A percentile compares a stretch with the other conserved stretches of the same genome.
Conservation (phyloP, 2,888 invertebrate genomes). For the Cataglyphis altisquamis region DNA sequence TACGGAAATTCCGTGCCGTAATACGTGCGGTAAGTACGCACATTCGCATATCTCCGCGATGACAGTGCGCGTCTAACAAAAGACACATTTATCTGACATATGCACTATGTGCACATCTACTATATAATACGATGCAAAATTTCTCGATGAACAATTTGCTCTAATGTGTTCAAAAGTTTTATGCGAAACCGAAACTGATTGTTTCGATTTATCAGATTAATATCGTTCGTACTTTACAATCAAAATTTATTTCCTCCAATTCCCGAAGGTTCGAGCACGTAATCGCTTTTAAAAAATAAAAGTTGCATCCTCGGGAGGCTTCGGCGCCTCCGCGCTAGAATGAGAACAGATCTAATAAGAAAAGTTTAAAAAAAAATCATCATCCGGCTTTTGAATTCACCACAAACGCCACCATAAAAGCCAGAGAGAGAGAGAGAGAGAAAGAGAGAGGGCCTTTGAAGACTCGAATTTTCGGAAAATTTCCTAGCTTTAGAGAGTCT, state of each 20-base stretch:
- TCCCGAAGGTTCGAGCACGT: neutral
- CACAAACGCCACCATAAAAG: neutral
- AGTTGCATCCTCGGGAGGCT: constrained; percentile 3
- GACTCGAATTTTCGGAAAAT: constrained; percentile 69
- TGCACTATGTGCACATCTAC: neutral
- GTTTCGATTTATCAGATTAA: neutral
- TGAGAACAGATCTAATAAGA: constrained; percentile 44
- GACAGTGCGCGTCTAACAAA: constrained; percentile 29
- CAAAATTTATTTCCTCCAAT: constrained; percentile 15
- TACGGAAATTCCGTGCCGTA: constrained; percentile 44
- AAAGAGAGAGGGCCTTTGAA: neutral
- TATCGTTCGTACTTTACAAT: neutral
- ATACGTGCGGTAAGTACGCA: constrained; percentile 41
- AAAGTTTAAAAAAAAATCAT: constrained; percentile 24
- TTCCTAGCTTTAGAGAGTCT: constrained; percentile 34
- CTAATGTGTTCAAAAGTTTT: neutral
- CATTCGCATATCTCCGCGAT: constrained; percentile 31
- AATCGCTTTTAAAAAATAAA: constrained; percentile 22
- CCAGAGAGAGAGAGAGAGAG: neutral
- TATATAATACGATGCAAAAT: neutral
- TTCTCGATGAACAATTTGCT: neutral
- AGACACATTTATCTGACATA: neutral
- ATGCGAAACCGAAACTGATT: neutral
- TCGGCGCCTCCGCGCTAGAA: neutral
- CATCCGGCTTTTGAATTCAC: neutral